Percentiles rank a stretch among this genome's conserved stretches.
phyloP scores from a whole-genome alignment of 2,113 vertebrate genomes.

The Excalfactoria chinensis region DNA sequence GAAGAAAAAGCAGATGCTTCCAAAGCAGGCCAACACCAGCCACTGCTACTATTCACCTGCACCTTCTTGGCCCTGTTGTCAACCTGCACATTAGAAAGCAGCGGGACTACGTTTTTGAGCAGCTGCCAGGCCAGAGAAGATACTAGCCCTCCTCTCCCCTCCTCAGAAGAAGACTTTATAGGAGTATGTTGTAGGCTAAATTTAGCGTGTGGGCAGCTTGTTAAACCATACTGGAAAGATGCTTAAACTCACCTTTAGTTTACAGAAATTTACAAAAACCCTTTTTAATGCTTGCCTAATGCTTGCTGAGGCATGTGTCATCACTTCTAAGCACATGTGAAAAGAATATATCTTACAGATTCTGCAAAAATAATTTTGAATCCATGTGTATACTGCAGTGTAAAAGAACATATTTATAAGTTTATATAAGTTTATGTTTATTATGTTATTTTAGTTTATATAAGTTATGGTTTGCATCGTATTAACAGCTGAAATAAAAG shows the following conservation, averaged over 20 bases:
- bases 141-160: background rate
- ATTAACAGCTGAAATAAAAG: background rate
- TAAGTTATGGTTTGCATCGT: background rate
- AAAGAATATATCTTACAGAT: background rate
- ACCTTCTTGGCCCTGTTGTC: too few species aligned
- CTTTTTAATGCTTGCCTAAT: background rate
- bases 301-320: background rate
- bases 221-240: background rate
- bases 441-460: too few species aligned
- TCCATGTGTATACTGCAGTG: background rate
- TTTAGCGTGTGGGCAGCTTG: background rate
- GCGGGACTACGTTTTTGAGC: too few species aligned
- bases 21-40: background rate
- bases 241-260: background rate
- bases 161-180: background rate
- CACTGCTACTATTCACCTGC: background rate
- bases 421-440: too few species aligned
- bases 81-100: background rate
- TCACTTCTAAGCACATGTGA: background rate
- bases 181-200: background rate
- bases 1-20: background rate
- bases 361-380: background rate
- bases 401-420: background rate
- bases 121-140: background rate
- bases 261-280: background rate